Percentiles rank a stretch among this genome's conserved stretches.
Evolutionary conservation across 2,888 invertebrate species (phyloP).

Genomic region (Drosophila robusta): DNA sequence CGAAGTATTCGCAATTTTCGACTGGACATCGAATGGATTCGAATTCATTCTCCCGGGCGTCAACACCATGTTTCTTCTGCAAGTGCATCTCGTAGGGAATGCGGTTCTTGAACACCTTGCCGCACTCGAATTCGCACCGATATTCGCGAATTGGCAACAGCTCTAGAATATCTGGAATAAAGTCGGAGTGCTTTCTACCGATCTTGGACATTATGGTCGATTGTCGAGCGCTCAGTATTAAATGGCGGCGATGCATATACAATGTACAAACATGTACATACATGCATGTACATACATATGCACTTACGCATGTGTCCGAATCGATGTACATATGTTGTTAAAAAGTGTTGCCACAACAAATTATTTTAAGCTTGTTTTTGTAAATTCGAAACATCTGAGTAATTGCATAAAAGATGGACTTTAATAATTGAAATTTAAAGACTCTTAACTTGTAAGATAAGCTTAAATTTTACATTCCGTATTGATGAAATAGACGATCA

Average conservation of each 20-base stretch:
- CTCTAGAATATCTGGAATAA: constrained; percentile 27
- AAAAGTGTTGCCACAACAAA: constrained; percentile 9
- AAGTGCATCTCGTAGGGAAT: constrained; percentile 30
- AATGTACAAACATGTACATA: neutral
- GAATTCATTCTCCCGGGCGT: neutral
- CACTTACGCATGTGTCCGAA: neutral
- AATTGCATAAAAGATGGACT: too few species aligned
- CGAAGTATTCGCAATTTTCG: neutral
- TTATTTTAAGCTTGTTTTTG: neutral
- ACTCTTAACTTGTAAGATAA: neutral
- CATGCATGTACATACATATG: neutral
- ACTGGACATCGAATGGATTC: constrained; percentile 32
- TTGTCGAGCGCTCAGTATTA: neutral
- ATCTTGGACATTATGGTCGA: constrained; percentile 8
- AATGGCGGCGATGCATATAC: neutral
- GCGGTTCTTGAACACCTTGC: constrained; percentile 36
- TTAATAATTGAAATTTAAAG: neutral
- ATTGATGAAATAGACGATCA: neutral
- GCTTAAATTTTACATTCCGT: neutral
- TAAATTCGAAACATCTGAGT: neutral
- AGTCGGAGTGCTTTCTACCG: neutral
- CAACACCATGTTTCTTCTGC: constrained; percentile 13
- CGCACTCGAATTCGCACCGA: constrained; percentile 29
- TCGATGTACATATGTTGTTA: neutral
- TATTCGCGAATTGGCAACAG: constrained; percentile 37